Conservation (phyloP, 2,797 vertebrate species). For the Pogoniulus pusillus region DNA sequence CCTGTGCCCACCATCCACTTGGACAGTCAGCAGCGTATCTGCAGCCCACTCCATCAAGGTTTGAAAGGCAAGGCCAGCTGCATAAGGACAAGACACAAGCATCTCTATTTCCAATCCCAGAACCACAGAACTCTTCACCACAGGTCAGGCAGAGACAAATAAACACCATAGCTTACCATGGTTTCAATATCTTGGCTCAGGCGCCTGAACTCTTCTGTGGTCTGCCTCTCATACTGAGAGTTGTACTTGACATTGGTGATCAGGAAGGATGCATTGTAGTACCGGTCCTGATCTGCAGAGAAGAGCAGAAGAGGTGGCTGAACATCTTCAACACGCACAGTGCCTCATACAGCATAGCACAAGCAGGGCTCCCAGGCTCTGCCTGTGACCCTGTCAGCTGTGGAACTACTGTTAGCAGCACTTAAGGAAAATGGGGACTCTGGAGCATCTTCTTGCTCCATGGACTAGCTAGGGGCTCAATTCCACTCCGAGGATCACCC, state of each 20-base stretch:
- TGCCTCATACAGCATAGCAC: neutral
- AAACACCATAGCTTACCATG: slow-evolving; percentile 61
- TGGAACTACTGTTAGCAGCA: neutral
- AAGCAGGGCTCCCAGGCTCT: neutral
- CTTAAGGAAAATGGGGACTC: neutral
- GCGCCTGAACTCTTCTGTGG: slow-evolving; percentile 60
- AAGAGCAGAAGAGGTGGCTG: neutral
- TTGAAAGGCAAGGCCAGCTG: neutral
- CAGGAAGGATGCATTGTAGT: slow-evolving; percentile 67
- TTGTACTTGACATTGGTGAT: slow-evolving; percentile 66
- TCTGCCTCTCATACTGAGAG: slow-evolving; percentile 56
- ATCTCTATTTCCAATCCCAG: neutral
- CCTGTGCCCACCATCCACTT: neutral
- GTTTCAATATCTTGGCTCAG: slow-evolving; percentile 65
- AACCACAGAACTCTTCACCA: neutral
- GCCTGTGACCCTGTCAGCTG: neutral
- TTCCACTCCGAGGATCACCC: neutral
- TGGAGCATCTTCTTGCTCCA: neutral
- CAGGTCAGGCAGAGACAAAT: neutral
- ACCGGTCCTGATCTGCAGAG: slow-evolving; percentile 72
- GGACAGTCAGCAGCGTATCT: neutral
- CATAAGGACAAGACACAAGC: neutral
- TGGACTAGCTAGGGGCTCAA: neutral
- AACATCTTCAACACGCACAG: neutral
- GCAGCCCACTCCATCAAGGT: neutral